Base-by-base conservation (phyloP, 2,888 invertebrate species). In the Mythimna pallens region DNA sequence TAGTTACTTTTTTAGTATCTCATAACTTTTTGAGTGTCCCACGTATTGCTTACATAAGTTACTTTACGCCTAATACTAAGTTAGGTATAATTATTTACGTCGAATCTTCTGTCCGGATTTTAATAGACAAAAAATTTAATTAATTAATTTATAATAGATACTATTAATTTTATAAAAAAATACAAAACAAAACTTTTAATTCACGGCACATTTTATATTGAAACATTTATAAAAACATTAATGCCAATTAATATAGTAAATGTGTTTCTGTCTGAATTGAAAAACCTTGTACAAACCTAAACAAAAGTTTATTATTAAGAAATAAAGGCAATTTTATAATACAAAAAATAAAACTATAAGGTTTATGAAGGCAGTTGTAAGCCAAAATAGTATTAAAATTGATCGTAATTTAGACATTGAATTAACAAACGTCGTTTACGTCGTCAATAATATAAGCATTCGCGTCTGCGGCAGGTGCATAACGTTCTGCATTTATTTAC, bases 331-430 rank as follows among this genome's bases (percentile, higher is more conserved):
- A 55, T 30, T 40, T 47, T 25, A 25, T 50, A 10, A 9, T 12
- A 36, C 22, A 50, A 54, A 61, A 64, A 72, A 55, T 5, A 58
- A 54, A 70, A 54, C 52, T 61, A 70, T 67, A 17, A 43, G 36
- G 17, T 61, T 69, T 57, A 70, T 57, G n/a, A 65, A 30, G 76
- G 61, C 71, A 65, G 70, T 76, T 80, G 73, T 52, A 62, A 63
- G 62, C 61, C 63, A 65, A 78, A 73, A 75, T 65, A 47, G 69
- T 66, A 63, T 54, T 66, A 78, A 81, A 71, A 70, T 67, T 62
- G 36, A 55, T 59, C 52, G 70, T 73, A 84, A 84, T 84, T 76
- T 76, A 80, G 68, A 68, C 47, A 77, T 77, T 82, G 77, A 75
- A 84, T 77, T 70, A 72, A 84, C 63, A 71, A 72, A 81, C 36